Evolutionary conservation across 2,888 invertebrate species (phyloP).

Genomic region (Boloria selene): DNA sequence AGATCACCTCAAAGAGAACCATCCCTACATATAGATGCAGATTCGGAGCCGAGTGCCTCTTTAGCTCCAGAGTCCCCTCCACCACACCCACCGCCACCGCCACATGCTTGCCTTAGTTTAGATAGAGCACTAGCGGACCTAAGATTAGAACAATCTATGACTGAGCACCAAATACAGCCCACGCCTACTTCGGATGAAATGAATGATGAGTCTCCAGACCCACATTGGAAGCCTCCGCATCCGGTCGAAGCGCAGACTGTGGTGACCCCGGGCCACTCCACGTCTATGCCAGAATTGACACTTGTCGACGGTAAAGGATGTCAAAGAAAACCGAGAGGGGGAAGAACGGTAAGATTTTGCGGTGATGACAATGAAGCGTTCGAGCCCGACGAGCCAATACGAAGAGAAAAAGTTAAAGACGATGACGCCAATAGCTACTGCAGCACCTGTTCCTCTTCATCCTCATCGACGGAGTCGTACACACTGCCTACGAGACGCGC

Average conservation of each 20-base stretch:
- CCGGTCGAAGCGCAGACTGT: conserved; percentile 76
- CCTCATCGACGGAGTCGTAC: conserved; percentile 94
- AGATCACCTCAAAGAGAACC: conserved; percentile 83
- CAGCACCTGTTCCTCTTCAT: conserved; percentile 95
- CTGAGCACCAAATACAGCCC: conserved; percentile 86
- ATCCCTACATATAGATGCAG: conserved; percentile 82
- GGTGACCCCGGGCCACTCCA: conserved; percentile 79
- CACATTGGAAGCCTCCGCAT: conserved; percentile 80
- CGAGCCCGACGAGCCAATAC: conserved; percentile 69
- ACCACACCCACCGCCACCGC: conserved; percentile 72
- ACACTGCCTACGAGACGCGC: conserved; percentile 91
- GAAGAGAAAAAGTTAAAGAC: conserved; percentile 66
- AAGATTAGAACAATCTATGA: conserved; percentile 85
- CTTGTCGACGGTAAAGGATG: conserved; percentile 69
- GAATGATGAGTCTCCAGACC: conserved; percentile 64
- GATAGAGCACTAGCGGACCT: conserved; percentile 74
- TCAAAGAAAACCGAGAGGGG: conserved; percentile 63
- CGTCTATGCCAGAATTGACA: conserved; percentile 76
- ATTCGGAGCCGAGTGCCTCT: conserved; percentile 83
- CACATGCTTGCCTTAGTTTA: conserved; percentile 71
- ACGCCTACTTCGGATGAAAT: conserved; percentile 63
- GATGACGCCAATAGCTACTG: conserved; percentile 89
- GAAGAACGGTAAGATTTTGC: conserved; percentile 72
- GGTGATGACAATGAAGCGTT: conserved; percentile 77
- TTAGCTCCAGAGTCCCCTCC: conserved; percentile 73